These are phyloP conservation scores for Octopus bimaculoides DNA, from an alignment of 1,140 invertebrate species.

Conservation along the genomic window DNA sequence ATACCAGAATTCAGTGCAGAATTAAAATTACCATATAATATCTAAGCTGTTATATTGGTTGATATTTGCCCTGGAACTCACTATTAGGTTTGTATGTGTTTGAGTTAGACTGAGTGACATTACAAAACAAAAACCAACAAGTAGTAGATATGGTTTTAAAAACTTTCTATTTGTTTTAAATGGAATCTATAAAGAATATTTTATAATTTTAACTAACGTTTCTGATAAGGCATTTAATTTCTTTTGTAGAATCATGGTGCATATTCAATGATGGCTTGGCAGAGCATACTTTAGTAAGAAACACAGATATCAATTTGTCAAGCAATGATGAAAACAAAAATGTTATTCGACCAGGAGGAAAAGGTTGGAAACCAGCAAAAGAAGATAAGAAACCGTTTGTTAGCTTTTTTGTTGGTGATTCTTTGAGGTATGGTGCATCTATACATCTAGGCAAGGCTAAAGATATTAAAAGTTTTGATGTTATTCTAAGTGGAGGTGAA, in stretches of 20 bases:
- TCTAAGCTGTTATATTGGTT: too few relatives aligned
- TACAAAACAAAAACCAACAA: too few relatives aligned
- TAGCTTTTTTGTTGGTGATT: background rate
- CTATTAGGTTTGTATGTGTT: too few relatives aligned
- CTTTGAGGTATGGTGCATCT: background rate
- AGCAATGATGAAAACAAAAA: background rate
- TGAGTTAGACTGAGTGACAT: too few relatives aligned
- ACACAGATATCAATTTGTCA: background rate
- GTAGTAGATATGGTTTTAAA: too few relatives aligned
- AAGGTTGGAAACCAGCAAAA: slow-evolving; percentile 1
- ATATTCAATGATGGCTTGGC: background rate
- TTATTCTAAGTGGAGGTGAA: background rate
- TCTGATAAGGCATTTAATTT: background rate
- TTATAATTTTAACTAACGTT: too few relatives aligned
- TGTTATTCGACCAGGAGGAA: background rate
- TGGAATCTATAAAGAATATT: too few relatives aligned
- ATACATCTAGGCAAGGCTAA: background rate
- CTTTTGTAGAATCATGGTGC: background rate
- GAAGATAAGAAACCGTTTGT: background rate
- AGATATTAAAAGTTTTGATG: background rate
- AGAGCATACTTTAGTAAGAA: background rate
- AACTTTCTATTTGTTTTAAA: too few relatives aligned
- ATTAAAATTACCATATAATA: too few relatives aligned
- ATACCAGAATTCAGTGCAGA: too few relatives aligned
- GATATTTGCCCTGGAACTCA: too few relatives aligned